phyloP scores from a whole-genome alignment of 2,797 vertebrate genomes.

The Tympanoctomys barrerae region DNA sequence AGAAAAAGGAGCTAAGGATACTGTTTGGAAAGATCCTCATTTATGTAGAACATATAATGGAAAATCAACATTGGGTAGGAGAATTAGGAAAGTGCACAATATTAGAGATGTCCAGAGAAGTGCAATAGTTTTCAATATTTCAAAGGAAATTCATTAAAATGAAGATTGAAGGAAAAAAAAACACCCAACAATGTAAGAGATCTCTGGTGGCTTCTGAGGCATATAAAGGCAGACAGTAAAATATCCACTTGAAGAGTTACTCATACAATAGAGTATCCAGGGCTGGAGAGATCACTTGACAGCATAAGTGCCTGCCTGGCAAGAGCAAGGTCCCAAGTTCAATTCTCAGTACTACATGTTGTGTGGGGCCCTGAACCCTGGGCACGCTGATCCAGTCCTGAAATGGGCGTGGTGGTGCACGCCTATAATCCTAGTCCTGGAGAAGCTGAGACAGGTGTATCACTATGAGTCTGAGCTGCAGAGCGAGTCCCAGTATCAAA shows the following conservation, averaged over 20 bases:
- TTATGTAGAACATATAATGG: not conserved
- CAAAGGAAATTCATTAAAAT: constrained; percentile 7
- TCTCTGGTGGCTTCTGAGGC: not conserved
- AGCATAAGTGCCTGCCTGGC: no score
- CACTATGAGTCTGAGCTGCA: no score
- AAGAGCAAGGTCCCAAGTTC: no score
- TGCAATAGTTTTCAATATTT: not conserved
- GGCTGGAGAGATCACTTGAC: no score
- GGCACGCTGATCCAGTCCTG: no score
- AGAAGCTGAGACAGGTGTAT: no score
- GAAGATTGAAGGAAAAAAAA: not conserved
- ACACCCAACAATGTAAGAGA: not conserved
- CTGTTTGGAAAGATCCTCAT: not conserved
- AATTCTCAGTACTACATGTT: no score
- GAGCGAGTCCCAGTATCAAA: no score
- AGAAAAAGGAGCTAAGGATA: not conserved
- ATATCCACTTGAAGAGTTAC: not conserved
- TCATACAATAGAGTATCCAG: not conserved
- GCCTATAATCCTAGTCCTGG: no score
- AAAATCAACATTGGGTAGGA: constrained; percentile 6
- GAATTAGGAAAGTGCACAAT: not conserved
- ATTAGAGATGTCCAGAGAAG: not conserved
- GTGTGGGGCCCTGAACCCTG: no score
- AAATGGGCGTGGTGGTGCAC: no score
- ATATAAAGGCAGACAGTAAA: not conserved